Evolutionary conservation across 2,888 invertebrate genomes (phyloP), one percentile per base, ranked within the genome.

Genomic region (Idaea biselata): DNA sequence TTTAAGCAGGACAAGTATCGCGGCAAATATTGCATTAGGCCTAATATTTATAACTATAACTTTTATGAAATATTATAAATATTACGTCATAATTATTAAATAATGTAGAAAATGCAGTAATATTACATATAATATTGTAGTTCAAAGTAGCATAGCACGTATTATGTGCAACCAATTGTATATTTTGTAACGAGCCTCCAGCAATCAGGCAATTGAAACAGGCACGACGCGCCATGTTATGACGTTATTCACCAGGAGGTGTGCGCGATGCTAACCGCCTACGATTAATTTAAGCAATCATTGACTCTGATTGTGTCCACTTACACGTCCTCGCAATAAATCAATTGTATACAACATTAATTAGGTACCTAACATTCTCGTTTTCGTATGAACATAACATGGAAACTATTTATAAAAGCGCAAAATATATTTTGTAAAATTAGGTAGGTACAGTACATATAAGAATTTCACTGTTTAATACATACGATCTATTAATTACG

Each of bases 221-320:
- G 17, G 62, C 63, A 69, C 44, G 44, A 44, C 44, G 44, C 44
- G 44, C 44, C 44, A 44, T 14, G 11, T 44, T 44, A 44, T 84
- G 83, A 84, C 83, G 82, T 77, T 78, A 75, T 77, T 75, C 63
- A 69, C 68, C 68, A 68, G 82, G 82, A 84, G 86, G 86, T 85
- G 87, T 87, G 87, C 78, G 77, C 79, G 73, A 68, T 69, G 73
- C 76, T 70, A 73, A 75, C 76, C 79, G 83, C 76, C 80, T 80
- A 73, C 82, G 70, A 83, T 83, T 84, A 80, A 89, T 90, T 88
- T 85, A 87, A 84, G 79, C 85, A 88, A 87, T 90, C 87, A 87
- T 81, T 79, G 77, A 79, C 81, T 81, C 76, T 89, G 87, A 89
- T 89, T 88, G 86, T 77, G 70, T 73, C 80, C 81, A 79, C 79